Conservation (phyloP, 2,113 vertebrate genomes). For the Copsychus sechellarum region DNA sequence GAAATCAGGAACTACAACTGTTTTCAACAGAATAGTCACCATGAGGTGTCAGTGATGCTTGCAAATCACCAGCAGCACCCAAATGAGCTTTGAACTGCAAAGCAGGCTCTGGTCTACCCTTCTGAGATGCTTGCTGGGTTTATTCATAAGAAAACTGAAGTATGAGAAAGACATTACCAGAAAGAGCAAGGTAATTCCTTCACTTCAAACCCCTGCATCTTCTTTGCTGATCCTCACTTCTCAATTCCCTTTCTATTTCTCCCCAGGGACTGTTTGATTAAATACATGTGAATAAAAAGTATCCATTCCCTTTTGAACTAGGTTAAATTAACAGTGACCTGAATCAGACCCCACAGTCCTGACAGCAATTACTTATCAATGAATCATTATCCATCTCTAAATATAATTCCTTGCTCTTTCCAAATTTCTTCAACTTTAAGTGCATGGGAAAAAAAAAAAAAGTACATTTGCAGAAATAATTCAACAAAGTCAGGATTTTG, state of each 20-base stretch:
- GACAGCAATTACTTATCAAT: conserved; percentile 40
- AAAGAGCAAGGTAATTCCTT: background rate
- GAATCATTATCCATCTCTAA: conserved; percentile 37
- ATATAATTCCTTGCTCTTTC: background rate
- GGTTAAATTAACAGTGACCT: conserved; percentile 53
- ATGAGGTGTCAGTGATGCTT: background rate
- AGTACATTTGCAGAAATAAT: background rate
- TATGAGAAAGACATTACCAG: background rate
- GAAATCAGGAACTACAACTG: background rate
- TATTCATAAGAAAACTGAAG: background rate
- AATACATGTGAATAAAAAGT: conserved; percentile 25
- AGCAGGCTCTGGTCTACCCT: background rate
- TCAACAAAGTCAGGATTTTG: background rate
- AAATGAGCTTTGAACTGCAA: background rate
- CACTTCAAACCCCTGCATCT: background rate
- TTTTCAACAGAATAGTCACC: background rate
- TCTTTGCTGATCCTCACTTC: background rate
- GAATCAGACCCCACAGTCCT: background rate
- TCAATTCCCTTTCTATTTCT: background rate
- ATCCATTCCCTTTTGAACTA: background rate
- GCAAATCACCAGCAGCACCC: background rate
- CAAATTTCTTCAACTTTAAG: background rate
- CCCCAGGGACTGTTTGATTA: conserved; percentile 6
- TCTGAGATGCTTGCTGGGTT: background rate
- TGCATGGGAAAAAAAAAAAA: background rate